Evolutionary conservation across 2,888 invertebrate genomes (phyloP).

Genomic region (Resseliella maxima): DNA sequence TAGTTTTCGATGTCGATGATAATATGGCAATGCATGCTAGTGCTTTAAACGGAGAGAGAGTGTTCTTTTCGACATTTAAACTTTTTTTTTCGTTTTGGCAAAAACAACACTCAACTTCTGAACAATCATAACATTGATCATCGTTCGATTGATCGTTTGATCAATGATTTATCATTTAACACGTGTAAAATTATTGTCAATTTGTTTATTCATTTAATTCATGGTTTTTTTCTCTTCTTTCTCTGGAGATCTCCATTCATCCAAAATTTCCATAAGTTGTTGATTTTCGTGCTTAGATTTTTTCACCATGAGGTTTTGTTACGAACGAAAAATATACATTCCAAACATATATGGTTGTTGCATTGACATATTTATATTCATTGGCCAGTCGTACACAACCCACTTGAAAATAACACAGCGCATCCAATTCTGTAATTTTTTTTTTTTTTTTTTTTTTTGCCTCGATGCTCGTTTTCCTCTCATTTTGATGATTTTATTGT

Average conservation of each 20-base stretch:
- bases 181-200: neutral
- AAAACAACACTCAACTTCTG: neutral
- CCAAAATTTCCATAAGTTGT: neutral
- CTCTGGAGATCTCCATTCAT: too few species aligned
- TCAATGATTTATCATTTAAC: constrained; percentile 1
- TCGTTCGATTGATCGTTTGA: constrained; percentile 8
- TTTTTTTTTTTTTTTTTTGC: neutral
- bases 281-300: neutral
- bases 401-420: neutral
- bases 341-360: neutral
- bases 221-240: neutral
- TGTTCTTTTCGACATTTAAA: neutral
- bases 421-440: neutral
- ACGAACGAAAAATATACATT: neutral
- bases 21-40: neutral
- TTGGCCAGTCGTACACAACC: neutral
- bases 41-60: neutral
- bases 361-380: neutral
- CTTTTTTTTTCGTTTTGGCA: neutral
- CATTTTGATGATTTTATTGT: constrained; percentile 30
- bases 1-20: neutral
- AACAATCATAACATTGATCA: constrained; percentile 47
- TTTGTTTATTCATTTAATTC: neutral
- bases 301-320: neutral
- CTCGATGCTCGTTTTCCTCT: neutral